Percentiles rank a stretch among this genome's conserved stretches.
Conservation (phyloP, 2,888 invertebrate species). For the Thyatira batis region DNA sequence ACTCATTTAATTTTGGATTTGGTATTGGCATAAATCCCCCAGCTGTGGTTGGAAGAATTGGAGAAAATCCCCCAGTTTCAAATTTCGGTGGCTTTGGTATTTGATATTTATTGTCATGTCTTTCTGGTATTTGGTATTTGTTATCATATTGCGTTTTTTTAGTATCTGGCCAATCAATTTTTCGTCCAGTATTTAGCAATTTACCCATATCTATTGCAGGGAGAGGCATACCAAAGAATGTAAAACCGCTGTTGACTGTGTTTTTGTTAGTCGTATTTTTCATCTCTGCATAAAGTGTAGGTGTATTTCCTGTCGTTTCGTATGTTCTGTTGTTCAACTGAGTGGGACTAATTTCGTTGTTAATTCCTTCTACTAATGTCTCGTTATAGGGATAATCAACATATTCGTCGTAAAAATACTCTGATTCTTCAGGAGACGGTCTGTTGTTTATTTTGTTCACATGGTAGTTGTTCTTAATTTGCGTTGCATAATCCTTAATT, state of each 20-base stretch:
- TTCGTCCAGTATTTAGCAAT: slow-evolving; percentile 79
- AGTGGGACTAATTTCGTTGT: slow-evolving; percentile 51
- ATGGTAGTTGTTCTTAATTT: slow-evolving; percentile 69
- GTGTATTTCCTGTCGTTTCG: slow-evolving; percentile 80
- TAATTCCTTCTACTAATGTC: slow-evolving; percentile 67
- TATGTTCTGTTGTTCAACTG: slow-evolving; percentile 63
- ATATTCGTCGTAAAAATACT: slow-evolving; percentile 92
- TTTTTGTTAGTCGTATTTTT: slow-evolving; percentile 61
- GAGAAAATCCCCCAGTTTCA: slow-evolving; percentile 89
- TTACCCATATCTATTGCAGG: slow-evolving; percentile 87
- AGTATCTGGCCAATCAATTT: slow-evolving; percentile 71
- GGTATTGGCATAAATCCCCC: slow-evolving; percentile 88
- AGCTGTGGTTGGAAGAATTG: slow-evolving; percentile 86
- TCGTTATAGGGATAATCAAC: slow-evolving; percentile 89
- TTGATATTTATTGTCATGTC: slow-evolving; percentile 56
- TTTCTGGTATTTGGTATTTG: slow-evolving; percentile 56
- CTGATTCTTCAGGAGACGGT: slow-evolving; percentile 88
- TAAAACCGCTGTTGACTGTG: slow-evolving; percentile 85
- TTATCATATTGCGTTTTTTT: slow-evolving; percentile 56
- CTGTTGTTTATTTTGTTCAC: slow-evolving; percentile 77
- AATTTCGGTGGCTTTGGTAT: slow-evolving; percentile 82
- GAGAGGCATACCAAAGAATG: slow-evolving; percentile 92
- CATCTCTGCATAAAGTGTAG: slow-evolving; percentile 72
- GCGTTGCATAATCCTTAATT: slow-evolving; percentile 71
- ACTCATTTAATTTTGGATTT: slow-evolving; percentile 56